phyloP scores from a whole-genome alignment of 1,140 invertebrate species.

The Hestina assimilis region DNA sequence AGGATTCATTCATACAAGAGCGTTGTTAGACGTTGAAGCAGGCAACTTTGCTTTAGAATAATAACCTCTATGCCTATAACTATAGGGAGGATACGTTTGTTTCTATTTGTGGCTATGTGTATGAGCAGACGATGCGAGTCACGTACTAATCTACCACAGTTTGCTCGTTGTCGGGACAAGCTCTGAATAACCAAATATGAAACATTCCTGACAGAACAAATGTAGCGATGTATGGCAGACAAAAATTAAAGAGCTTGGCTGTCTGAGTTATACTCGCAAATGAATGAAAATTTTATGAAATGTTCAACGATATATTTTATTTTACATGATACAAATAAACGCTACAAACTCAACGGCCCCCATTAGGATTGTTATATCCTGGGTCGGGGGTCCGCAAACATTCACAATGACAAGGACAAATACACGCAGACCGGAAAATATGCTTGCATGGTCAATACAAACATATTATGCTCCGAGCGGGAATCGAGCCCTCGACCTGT shows the following conservation, averaged over 20 bases:
- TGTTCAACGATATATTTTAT: no score
- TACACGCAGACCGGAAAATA: no score
- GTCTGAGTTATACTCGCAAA: no score
- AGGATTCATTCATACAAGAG: constrained; percentile 17
- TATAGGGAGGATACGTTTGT: not conserved
- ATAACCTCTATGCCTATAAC: not conserved
- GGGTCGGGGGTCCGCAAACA: no score
- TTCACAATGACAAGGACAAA: no score
- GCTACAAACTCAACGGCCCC: no score
- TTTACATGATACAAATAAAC: no score
- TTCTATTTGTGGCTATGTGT: not conserved
- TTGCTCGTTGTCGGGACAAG: constrained; percentile 34
- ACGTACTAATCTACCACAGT: constrained; percentile 37
- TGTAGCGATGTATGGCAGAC: constrained; percentile 8
- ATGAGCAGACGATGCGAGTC: constrained; percentile 22
- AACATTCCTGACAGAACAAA: constrained; percentile 30
- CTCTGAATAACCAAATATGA: constrained; percentile 33
- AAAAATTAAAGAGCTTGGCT: constrained; percentile 16
- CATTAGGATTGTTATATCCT: no score
- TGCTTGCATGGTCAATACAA: no score
- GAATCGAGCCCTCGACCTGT: no score
- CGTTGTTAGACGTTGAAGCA: constrained; percentile 9
- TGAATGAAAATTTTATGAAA: no score
- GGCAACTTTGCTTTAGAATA: not conserved
- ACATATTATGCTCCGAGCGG: no score